phyloP scores from a whole-genome alignment of 2,113 vertebrate genomes.

The Hemibagrus wyckioides region DNA sequence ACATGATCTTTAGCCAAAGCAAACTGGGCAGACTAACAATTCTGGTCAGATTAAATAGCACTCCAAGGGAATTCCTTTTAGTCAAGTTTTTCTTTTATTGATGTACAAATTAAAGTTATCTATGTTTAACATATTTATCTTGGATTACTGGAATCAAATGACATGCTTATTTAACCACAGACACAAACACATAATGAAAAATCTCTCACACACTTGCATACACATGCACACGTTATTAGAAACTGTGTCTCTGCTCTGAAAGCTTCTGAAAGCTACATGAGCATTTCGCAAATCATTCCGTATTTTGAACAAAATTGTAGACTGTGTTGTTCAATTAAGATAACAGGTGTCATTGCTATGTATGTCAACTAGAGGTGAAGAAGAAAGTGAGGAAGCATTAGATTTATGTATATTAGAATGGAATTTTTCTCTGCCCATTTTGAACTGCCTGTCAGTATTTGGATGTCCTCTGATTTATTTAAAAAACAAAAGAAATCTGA shows the following conservation, averaged over 20 bases:
- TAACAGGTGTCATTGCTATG: neutral
- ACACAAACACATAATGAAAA: constrained; percentile 42
- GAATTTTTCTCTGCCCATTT: neutral
- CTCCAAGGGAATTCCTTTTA: constrained; percentile 47
- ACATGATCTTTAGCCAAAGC: constrained; percentile 56
- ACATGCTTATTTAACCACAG: constrained; percentile 29
- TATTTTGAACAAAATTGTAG: neutral
- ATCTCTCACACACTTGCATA: constrained; percentile 24
- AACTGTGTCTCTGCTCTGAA: neutral
- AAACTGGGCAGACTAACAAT: constrained; percentile 67
- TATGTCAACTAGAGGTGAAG: neutral
- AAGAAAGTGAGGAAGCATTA: neutral
- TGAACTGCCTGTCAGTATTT: neutral
- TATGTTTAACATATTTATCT: constrained; percentile 49
- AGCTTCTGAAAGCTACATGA: neutral
- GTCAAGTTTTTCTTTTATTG: constrained; percentile 53
- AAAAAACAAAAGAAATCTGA: neutral
- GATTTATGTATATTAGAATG: too few species aligned
- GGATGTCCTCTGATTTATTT: neutral
- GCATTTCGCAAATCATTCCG: neutral
- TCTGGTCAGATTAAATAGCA: constrained; percentile 62
- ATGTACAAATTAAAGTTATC: constrained; percentile 38
- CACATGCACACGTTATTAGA: constrained; percentile 16
- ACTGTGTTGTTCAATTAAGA: neutral
- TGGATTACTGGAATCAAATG: constrained; percentile 57